phyloP scores from a whole-genome alignment of 2,113 vertebrate species.

The Cryptotis parvus region DNA sequence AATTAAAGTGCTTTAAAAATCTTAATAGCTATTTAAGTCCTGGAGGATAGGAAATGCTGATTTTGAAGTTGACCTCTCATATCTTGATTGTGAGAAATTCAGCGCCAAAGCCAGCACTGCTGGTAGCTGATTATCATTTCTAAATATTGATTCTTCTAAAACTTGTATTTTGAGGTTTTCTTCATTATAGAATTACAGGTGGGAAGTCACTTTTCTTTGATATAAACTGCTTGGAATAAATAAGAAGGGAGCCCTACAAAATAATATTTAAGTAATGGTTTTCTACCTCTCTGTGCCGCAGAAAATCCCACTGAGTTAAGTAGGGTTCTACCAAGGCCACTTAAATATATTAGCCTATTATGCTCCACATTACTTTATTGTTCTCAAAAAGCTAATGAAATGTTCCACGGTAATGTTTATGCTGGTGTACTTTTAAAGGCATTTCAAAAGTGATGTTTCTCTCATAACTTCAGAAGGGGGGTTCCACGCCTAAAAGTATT shows the following conservation, averaged over 20 bases:
- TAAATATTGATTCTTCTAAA: constrained; percentile 80
- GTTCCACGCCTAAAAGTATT: constrained; percentile 76
- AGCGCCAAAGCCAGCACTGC: constrained; percentile 64
- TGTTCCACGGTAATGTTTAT: constrained; percentile 81
- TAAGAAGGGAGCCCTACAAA: constrained; percentile 81
- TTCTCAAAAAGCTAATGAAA: constrained; percentile 87
- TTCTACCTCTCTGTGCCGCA: constrained; percentile 82
- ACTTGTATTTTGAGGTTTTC: constrained; percentile 77
- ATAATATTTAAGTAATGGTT: constrained; percentile 82
- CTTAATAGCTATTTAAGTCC: constrained; percentile 58
- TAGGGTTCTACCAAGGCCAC: constrained; percentile 84
- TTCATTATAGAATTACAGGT: constrained; percentile 78
- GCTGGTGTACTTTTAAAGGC: constrained; percentile 80
- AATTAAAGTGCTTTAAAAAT: constrained; percentile 51
- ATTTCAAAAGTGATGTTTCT: constrained; percentile 79
- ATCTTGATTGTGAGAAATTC: constrained; percentile 60
- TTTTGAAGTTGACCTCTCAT: neutral
- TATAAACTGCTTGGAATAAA: constrained; percentile 76
- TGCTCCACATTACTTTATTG: constrained; percentile 80
- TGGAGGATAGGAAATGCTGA: constrained; percentile 50
- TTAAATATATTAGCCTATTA: constrained; percentile 85
- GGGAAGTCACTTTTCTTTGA: constrained; percentile 78
- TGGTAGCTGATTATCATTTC: constrained; percentile 67
- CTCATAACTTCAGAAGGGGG: constrained; percentile 80
- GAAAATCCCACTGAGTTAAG: constrained; percentile 86